phyloP scores from a whole-genome alignment of 64 coral and sea anemone genomes.

The Catalaphyllia jardinei region DNA sequence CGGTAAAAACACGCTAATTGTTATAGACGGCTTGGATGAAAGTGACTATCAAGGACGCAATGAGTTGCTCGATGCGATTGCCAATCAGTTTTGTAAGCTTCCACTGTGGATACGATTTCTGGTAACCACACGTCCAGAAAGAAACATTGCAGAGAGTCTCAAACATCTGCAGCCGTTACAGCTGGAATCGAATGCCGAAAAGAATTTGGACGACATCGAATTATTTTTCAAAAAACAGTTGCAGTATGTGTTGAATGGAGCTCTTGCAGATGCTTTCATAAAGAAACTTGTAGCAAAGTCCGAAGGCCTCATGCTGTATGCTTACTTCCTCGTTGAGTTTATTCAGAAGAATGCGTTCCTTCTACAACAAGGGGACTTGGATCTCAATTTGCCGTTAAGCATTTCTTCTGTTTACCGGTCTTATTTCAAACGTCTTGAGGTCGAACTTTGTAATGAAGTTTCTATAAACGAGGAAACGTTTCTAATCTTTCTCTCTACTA shows the following conservation, averaged over 20 bases:
- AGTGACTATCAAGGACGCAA: conserved; percentile 17
- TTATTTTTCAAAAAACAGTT: conserved; percentile 8
- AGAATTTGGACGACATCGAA: conserved; percentile 30
- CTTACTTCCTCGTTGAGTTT: conserved; percentile 41
- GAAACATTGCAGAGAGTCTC: not conserved
- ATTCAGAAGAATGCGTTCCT: not conserved
- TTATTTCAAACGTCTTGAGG: conserved; percentile 27
- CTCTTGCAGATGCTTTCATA: not conserved
- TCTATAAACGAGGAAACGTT: conserved; percentile 10
- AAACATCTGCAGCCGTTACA: not conserved
- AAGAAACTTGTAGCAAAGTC: conserved; percentile 28
- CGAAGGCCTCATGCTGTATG: conserved; percentile 43
- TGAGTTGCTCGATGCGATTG: conserved; percentile 19
- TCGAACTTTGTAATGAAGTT: not conserved
- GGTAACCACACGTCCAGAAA: conserved; percentile 43
- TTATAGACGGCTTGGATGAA: conserved; percentile 62
- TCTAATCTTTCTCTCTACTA: conserved; percentile 9
- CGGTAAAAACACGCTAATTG: not conserved
- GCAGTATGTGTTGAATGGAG: not conserved
- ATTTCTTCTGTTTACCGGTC: conserved; percentile 37
- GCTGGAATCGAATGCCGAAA: not conserved
- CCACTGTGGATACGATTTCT: conserved; percentile 44
- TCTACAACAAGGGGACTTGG: not conserved
- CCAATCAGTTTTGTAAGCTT: conserved; percentile 31
- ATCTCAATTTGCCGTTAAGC: not conserved